Conservation (phyloP, 1,140 invertebrate species). For the Drosophila quadrilineata region DNA sequence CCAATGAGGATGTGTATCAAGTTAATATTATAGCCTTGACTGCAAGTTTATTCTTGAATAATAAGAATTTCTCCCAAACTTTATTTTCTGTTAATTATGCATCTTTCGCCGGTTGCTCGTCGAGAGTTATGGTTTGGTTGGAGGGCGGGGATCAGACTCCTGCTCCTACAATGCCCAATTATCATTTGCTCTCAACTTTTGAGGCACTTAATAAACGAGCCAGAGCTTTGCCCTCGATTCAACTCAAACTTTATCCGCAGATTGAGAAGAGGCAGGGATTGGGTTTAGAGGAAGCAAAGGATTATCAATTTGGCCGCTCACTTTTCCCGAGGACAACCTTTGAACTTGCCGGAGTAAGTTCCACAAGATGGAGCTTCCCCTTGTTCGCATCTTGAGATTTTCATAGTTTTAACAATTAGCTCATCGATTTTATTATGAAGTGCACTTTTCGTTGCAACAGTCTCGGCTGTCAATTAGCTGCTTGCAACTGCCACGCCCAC, state of each 20-base stretch:
- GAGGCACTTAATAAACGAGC: constrained; percentile 68
- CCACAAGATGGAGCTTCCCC: constrained; percentile 30
- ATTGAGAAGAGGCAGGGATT: background rate
- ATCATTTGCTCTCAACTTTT: constrained; percentile 71
- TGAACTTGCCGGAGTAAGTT: constrained; percentile 67
- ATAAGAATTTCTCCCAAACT: constrained; percentile 62
- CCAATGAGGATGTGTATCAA: constrained; percentile 3
- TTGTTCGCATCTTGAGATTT: constrained; percentile 27
- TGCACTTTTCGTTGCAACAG: constrained; percentile 16
- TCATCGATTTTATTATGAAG: constrained; percentile 51
- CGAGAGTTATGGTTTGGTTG: background rate
- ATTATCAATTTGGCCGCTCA: constrained; percentile 69
- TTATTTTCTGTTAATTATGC: constrained; percentile 79
- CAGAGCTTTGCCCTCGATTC: background rate
- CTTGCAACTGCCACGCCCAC: too few species aligned
- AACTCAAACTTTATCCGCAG: constrained; percentile 63
- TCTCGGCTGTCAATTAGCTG: constrained; percentile 59
- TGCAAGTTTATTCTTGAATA: constrained; percentile 37
- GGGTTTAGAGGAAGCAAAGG: too few species aligned
- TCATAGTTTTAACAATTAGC: constrained; percentile 44
- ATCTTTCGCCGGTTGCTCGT: constrained; percentile 50
- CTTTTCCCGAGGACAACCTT: constrained; percentile 67
- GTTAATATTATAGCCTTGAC: background rate
- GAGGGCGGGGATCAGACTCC: constrained; percentile 8
- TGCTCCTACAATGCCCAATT: constrained; percentile 76